These are phyloP conservation scores for Hyles vespertilio DNA, from an alignment of 1,140 invertebrate species.

Conservation along the genomic window DNA sequence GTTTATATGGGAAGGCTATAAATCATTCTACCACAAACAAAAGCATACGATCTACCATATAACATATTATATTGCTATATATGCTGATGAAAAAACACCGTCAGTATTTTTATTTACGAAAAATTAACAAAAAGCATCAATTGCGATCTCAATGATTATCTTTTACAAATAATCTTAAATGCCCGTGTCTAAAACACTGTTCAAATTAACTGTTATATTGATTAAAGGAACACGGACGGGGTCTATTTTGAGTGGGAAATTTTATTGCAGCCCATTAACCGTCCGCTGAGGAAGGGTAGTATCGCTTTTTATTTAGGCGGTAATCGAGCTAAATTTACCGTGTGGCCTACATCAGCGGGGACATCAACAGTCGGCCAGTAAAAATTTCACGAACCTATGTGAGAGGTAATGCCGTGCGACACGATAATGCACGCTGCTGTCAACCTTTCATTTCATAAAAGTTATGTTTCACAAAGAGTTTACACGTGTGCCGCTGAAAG, in stretches of 20 bases:
- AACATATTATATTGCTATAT: too few relatives aligned
- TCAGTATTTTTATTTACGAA: too few relatives aligned
- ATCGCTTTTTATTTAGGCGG: slow-evolving; percentile 26
- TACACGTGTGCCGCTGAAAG: neutral
- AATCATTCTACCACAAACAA: too few relatives aligned
- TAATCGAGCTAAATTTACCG: slow-evolving; percentile 40
- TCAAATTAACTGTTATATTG: too few relatives aligned
- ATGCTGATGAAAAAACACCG: too few relatives aligned
- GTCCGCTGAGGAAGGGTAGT: slow-evolving; percentile 7
- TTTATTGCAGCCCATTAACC: slow-evolving; percentile 15
- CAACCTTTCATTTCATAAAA: too few relatives aligned
- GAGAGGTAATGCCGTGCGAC: neutral
- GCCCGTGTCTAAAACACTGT: too few relatives aligned
- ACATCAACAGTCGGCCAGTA: slow-evolving; percentile 9
- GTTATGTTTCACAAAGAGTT: neutral
- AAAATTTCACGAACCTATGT: slow-evolving; percentile 17
- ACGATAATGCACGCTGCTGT: neutral
- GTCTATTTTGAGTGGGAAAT: slow-evolving; percentile 5
- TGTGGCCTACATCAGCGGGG: slow-evolving; percentile 27
- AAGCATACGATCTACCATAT: too few relatives aligned
- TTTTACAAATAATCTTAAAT: too few relatives aligned
- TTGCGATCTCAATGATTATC: too few relatives aligned
- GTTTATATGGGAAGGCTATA: too few relatives aligned
- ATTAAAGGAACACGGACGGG: neutral
- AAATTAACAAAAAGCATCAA: too few relatives aligned